phyloP scores from a whole-genome alignment of 2,113 vertebrate species.

The Suricata suricatta region DNA sequence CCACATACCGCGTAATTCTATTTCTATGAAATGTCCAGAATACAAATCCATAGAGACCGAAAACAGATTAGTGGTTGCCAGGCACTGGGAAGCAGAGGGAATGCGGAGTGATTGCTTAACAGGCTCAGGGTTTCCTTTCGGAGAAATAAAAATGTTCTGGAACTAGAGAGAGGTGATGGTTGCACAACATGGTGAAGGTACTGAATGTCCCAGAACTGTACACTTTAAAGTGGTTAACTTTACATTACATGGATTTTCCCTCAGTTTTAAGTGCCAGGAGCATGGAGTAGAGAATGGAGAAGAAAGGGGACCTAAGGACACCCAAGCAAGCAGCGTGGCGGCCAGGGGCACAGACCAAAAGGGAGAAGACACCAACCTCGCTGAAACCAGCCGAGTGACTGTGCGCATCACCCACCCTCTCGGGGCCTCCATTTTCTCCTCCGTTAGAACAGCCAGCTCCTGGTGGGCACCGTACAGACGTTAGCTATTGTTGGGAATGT shows the following conservation, averaged over 20 bases:
- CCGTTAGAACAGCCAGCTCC: neutral
- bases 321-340: neutral
- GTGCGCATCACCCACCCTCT: neutral
- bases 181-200: neutral
- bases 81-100: neutral
- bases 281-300: neutral
- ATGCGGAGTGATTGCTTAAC: neutral
- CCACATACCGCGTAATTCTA: neutral
- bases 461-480: neutral
- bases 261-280: neutral
- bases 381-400: neutral
- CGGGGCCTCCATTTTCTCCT: neutral
- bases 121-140: neutral
- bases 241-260: neutral
- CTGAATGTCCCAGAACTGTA: neutral
- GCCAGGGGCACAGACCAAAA: neutral
- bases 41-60: neutral
- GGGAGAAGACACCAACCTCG: rapidly evolving
- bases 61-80: neutral
- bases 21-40: neutral
- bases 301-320: neutral
- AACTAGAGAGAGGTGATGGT: neutral
- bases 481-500: no score
- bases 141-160: neutral
- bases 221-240: neutral